Evolutionary conservation across 2,797 vertebrate genomes (phyloP), one percentile per base, ranked within the genome.

Genomic region (Acrossocheilus fasciatus): DNA sequence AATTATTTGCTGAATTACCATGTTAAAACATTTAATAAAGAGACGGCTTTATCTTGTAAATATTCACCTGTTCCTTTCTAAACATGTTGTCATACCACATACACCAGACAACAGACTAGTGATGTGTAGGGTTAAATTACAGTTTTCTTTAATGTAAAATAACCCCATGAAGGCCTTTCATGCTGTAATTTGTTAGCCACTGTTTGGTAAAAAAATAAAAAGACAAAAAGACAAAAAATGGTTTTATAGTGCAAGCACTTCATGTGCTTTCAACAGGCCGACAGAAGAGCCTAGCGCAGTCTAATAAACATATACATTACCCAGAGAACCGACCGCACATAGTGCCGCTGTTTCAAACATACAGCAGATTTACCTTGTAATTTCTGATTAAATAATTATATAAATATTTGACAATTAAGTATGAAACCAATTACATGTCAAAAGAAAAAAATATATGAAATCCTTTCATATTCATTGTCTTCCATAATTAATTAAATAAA

Each of bases 1-100:
- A 87, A 89, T 89, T 69, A 17, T 64, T 85, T 10, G 15, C 34
- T 64, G 72, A 62, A 89, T 89, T 89, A 83, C 47, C 85, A 89
- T 90, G 62, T 54, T 73, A 87, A 89, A 89, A 20, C 17, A 3
- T 72, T 86, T 83, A 59, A 83, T 73, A 70, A 20, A 57, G 68
- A 57, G 36, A 47, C 12, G 36, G 30, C 30, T 82, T 81, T 88
- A 66, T 87, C 39, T 87, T 82, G 75, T 83, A 83, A 89, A 89
- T 89, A 82, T 78, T 68, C 47, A 87, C 74, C 75, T 20, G 68
- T 87, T 89, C 84, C 75, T 66, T 76, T 57, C 30, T 23, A 57
- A 59, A 41, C 68, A 69, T 8, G 62, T 68, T 78, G 84, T n/a
- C 14, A 69, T 68, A 50, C 15, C 45, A 86, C 74, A 66, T n/a